Evolutionary conservation across 2,113 vertebrate genomes (phyloP).

Genomic region (Ameiurus melas): DNA sequence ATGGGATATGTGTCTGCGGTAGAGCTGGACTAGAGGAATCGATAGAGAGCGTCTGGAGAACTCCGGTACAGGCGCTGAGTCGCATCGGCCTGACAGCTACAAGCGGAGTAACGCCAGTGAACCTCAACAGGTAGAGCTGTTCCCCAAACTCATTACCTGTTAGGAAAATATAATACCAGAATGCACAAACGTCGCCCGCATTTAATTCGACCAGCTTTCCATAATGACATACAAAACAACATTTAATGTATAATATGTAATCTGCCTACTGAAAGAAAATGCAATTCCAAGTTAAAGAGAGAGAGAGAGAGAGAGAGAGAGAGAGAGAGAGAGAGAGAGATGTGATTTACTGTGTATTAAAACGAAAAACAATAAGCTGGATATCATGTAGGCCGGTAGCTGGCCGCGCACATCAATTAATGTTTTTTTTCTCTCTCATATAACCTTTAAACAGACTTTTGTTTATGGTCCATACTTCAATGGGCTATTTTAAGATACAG

Average conservation of each 20-base stretch:
- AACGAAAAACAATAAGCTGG: neutral
- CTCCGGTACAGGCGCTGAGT: conserved; percentile 44
- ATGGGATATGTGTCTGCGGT: conserved; percentile 74
- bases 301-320: neutral
- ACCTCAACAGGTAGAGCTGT: conserved; percentile 36
- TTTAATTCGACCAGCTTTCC: neutral
- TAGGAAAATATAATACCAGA: neutral
- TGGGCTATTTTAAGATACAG: neutral
- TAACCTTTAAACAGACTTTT: neutral
- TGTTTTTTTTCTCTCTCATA: neutral
- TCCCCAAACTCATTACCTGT: neutral
- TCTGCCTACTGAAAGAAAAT: neutral
- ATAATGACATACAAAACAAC: neutral
- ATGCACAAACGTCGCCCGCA: neutral
- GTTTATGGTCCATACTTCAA: neutral
- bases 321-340: too few species aligned
- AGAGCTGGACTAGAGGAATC: conserved; percentile 70
- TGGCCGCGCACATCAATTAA: neutral
- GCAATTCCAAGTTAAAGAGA: neutral
- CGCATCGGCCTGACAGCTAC: conserved; percentile 53
- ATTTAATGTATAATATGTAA: neutral
- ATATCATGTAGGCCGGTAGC: neutral
- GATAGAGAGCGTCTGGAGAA: conserved; percentile 73
- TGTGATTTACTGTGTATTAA: neutral
- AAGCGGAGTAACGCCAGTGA: conserved; percentile 32